These are phyloP conservation scores for Emys orbicularis DNA, from an alignment of 2,797 vertebrate genomes.

Conservation along the genomic window DNA sequence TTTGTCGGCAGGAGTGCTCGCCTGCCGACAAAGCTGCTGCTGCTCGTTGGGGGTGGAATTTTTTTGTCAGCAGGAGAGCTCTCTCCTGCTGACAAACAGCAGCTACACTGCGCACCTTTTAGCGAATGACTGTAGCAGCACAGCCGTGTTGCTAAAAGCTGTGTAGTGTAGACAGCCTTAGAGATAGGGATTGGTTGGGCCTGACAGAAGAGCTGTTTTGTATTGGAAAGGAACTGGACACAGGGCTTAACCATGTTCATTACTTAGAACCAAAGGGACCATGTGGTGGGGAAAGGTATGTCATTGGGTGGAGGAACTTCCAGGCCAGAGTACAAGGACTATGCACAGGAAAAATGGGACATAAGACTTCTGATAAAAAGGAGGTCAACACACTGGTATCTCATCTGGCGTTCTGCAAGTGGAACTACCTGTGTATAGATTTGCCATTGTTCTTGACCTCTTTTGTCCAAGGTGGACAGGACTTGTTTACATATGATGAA, in stretches of 20 bases:
- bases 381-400: background rate
- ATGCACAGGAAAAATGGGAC: too few relatives aligned
- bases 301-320: background rate
- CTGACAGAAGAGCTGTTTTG: background rate
- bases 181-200: background rate
- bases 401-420: background rate
- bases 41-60: too few relatives aligned
- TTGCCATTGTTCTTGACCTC: background rate
- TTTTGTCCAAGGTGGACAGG: background rate
- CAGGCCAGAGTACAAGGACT: background rate
- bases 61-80: too few relatives aligned
- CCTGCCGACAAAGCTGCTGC: too few relatives aligned
- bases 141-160: too few relatives aligned
- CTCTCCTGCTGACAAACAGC: too few relatives aligned
- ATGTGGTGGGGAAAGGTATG: background rate
- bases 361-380: too few relatives aligned
- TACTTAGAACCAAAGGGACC: background rate
- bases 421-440: background rate
- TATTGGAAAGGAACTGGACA: background rate
- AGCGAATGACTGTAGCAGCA: too few relatives aligned
- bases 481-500: background rate
- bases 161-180: too few relatives aligned
- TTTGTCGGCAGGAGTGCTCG: too few relatives aligned
- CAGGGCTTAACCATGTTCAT: accelerated
- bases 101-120: too few relatives aligned